Base-by-base conservation (phyloP, 1,140 invertebrate species). In the Tenebrio molitor region DNA sequence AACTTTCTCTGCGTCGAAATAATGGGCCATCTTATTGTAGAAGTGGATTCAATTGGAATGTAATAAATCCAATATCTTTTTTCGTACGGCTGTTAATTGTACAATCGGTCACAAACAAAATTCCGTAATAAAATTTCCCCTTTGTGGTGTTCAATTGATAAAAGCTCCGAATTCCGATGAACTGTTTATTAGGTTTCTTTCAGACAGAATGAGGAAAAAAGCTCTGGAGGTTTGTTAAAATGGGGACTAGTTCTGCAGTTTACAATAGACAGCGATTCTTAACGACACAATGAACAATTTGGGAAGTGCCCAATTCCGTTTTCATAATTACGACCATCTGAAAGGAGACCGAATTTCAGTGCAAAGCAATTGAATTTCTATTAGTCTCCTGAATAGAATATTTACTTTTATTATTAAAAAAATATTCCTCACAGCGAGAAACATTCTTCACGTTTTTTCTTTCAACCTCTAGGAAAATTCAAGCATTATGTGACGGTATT, bases 151-250 rank as follows among this genome's bases (percentile, higher is more conserved):
- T 58, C 50, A 58, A 58, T 29, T 23, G 46, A 53, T 53, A 58
- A 58, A 58, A 58, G 50, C 23, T 29, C 23, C 23, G 50, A 58
- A 58, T 58, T 58, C 50, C 50, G 50, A 58, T 58, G 23, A 58
- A 58, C 50, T 58, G 50, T 58, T 58, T 58, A 58, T 58, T 58
- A 58, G 50, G 50, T 58, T 58, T 58, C 50, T 58, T 58, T 58
- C 50, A 58, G 46, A 39, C n/a, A n/a, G 44, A 53, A n/a, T 25
- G 10, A 58, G 23, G 50, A 29, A 29, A 29, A 58, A 58, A 29
- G n/a, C 46, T n/a, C n/a, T n/a, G n/a, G 8, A 23, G 14, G 46
- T 53, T 21, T 39, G 36, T 7, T 39, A 39, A 39, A 39, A 39
- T 12, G 36, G 12, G 46, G 19, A 15, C 50, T 58, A 29, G 23